Percentiles rank a stretch among this genome's conserved stretches.
phyloP scores from a whole-genome alignment of 1,140 invertebrate species.

The Zaprionus ghesquierei region DNA sequence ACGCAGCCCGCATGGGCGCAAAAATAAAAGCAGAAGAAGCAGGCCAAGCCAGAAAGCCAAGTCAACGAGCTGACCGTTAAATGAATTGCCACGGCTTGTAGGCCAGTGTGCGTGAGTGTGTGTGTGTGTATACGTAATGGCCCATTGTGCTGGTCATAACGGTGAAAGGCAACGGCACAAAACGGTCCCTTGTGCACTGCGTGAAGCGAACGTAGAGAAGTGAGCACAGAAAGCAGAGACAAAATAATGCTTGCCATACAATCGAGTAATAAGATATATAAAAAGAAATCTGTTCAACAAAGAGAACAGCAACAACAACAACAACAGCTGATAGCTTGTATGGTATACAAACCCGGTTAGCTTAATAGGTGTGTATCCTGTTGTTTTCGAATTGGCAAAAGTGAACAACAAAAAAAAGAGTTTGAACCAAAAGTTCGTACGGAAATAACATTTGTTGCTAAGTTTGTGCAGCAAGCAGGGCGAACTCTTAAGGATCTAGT shows the following conservation, averaged over 20 bases:
- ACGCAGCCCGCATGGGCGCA: constrained; percentile 49
- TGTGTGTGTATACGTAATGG: constrained; percentile 3
- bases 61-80: constrained; percentile 41
- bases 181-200: constrained; percentile 17
- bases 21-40: constrained; percentile 19
- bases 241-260: constrained; percentile 20
- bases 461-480: too few relatives aligned
- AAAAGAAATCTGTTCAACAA: not conserved
- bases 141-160: constrained; percentile 18
- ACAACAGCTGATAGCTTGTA: not conserved
- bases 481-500: too few relatives aligned
- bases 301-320: too few relatives aligned
- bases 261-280: not conserved
- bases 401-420: too few relatives aligned
- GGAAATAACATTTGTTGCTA: too few relatives aligned
- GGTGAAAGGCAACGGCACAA: constrained; percentile 14
- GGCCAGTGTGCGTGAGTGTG: not conserved
- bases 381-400: not conserved
- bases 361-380: not conserved
- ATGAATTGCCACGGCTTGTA: constrained; percentile 22
- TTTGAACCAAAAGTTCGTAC: too few relatives aligned
- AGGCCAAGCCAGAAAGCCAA: constrained; percentile 28
- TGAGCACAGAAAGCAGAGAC: constrained; percentile 2
- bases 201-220: constrained; percentile 29
- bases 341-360: too few relatives aligned